These are phyloP conservation scores for Fratercula arctica DNA, from an alignment of 2,797 vertebrate species.

Conservation along the genomic window DNA sequence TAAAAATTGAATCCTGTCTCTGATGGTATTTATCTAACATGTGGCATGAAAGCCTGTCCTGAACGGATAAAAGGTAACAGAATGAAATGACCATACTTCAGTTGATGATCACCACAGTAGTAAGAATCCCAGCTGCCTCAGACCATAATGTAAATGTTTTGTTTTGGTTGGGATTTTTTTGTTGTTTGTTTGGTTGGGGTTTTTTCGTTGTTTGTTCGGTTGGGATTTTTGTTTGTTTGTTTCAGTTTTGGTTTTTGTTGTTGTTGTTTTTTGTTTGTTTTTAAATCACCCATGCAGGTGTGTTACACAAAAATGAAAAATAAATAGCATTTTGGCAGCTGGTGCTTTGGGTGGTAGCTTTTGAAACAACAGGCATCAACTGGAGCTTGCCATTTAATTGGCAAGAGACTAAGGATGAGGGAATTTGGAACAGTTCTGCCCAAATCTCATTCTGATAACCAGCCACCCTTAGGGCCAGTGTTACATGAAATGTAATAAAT, in stretches of 20 bases:
- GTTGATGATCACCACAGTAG: neutral
- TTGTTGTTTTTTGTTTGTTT: neutral
- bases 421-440: neutral
- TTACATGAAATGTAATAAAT: neutral
- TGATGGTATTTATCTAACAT: neutral
- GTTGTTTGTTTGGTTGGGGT: rapidly evolving
- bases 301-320: neutral
- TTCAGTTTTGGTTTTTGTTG: neutral
- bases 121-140: neutral
- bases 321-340: neutral
- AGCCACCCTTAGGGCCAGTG: neutral
- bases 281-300: neutral
- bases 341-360: neutral
- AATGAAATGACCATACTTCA: neutral
- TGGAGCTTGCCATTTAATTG: neutral
- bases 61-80: neutral
- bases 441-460: neutral
- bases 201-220: too few species aligned
- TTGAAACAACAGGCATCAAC: neutral
- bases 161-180: neutral
- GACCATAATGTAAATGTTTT: neutral
- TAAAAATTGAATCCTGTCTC: neutral
- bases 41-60: neutral
- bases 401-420: neutral
- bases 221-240: neutral